Percentiles rank a stretch among this genome's conserved stretches.
Evolutionary conservation across 2,797 vertebrate species (phyloP).

Genomic region (Smutsia temminckii): DNA sequence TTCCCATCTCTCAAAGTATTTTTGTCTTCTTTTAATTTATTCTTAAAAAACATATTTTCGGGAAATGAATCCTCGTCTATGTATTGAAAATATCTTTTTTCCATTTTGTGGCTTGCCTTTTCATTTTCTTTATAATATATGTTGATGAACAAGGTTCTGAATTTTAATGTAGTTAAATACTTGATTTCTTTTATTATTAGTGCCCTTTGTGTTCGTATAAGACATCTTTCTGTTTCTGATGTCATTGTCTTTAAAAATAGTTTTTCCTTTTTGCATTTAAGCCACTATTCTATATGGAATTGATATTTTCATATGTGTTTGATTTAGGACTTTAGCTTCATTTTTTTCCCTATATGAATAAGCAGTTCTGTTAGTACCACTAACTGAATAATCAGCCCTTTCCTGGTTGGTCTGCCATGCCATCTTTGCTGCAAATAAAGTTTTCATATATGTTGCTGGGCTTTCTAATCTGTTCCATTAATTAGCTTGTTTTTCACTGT

Average conservation of each 20-base stretch:
- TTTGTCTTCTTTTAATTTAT: background rate
- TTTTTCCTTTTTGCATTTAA: background rate
- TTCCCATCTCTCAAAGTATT: background rate
- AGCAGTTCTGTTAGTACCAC: background rate
- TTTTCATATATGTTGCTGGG: background rate
- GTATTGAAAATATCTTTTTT: background rate
- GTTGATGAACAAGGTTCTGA: background rate
- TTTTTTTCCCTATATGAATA: background rate
- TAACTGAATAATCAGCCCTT: background rate
- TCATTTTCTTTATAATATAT: background rate
- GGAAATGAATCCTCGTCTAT: background rate
- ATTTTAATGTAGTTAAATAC: background rate
- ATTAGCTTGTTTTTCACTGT: background rate
- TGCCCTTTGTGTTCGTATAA: background rate
- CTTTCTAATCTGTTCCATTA: background rate
- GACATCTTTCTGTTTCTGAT: background rate
- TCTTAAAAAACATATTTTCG: background rate
- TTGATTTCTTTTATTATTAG: background rate
- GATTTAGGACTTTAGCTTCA: background rate
- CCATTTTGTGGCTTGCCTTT: background rate
- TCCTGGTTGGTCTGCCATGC: background rate
- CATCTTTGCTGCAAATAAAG: background rate
- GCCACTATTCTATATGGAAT: background rate
- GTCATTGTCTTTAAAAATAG: background rate
- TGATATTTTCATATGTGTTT: background rate